A percentile compares a stretch with the other conserved stretches of the same genome.
Conservation (phyloP, 2,888 invertebrate species). For the Listrodromus nycthemerus region DNA sequence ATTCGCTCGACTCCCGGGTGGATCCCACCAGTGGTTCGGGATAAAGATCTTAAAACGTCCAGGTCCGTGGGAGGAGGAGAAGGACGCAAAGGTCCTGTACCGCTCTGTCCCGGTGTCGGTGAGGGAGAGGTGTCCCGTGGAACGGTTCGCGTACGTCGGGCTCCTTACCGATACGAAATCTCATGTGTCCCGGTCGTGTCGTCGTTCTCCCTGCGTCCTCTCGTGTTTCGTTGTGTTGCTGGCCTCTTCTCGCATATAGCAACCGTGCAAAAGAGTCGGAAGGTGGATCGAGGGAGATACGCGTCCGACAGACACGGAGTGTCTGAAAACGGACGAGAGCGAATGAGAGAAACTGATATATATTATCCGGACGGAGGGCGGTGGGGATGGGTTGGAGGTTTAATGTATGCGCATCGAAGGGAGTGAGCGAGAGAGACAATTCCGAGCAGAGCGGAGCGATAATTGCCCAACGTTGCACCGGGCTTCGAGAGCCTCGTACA, state of each 20-base stretch:
- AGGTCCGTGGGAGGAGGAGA: constrained; percentile 73
- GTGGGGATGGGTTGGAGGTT: constrained; percentile 61
- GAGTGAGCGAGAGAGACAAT: constrained; percentile 15
- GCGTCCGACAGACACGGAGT: constrained; percentile 55
- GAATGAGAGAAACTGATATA: constrained; percentile 38
- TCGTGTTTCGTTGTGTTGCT: constrained; percentile 31
- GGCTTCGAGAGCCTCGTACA: constrained; percentile 65
- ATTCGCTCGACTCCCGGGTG: constrained; percentile 77
- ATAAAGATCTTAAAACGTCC: constrained; percentile 80
- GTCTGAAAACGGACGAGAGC: constrained; percentile 46
- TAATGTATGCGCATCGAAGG: constrained; percentile 76
- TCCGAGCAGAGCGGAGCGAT: constrained; percentile 78
- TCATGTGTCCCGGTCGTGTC: constrained; percentile 72
- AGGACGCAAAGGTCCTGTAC: constrained; percentile 34
- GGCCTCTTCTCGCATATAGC: constrained; percentile 27
- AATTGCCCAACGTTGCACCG: constrained; percentile 81
- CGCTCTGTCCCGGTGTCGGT: constrained; percentile 20
- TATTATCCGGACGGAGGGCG: background rate
- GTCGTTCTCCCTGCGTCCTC: constrained; percentile 53
- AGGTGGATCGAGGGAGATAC: constrained; percentile 65
- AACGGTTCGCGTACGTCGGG: constrained; percentile 64
- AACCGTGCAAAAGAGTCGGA: constrained; percentile 52
- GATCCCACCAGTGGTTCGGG: constrained; percentile 59
- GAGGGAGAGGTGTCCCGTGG: constrained; percentile 70
- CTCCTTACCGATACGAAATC: constrained; percentile 78